phyloP scores from a whole-genome alignment of 2,113 vertebrate genomes.

The Crotalus viridis region DNA sequence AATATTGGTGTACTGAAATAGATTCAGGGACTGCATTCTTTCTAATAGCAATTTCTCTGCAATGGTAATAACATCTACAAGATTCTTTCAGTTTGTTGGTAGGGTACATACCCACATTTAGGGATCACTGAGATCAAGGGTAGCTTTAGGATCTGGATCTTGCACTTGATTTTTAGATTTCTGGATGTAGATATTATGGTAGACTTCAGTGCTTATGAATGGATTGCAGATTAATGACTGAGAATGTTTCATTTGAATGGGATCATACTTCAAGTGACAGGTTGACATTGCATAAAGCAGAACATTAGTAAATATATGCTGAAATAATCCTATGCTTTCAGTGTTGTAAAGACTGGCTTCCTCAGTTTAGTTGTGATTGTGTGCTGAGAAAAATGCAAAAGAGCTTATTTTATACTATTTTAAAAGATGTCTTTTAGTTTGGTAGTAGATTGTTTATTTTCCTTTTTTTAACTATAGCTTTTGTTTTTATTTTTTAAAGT shows the following conservation, averaged over 20 bases:
- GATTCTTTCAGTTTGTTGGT: neutral
- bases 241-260: neutral
- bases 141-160: neutral
- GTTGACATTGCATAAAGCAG: neutral
- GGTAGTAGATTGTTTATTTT: neutral
- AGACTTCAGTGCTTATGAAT: neutral
- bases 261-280: rapidly evolving
- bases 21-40: neutral
- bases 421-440: neutral
- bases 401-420: neutral
- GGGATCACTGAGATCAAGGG: neutral
- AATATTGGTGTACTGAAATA: neutral
- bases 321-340: neutral
- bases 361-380: neutral
- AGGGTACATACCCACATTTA: neutral
- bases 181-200: neutral
- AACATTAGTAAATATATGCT: neutral
- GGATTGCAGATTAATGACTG: neutral
- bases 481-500: neutral
- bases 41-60: neutral
- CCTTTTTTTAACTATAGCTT: neutral
- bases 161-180: rapidly evolving
- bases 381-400: neutral
- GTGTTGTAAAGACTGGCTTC: neutral
- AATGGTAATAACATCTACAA: neutral